Conservation (phyloP, 1,140 invertebrate species). For the Nasonia vitripennis region DNA sequence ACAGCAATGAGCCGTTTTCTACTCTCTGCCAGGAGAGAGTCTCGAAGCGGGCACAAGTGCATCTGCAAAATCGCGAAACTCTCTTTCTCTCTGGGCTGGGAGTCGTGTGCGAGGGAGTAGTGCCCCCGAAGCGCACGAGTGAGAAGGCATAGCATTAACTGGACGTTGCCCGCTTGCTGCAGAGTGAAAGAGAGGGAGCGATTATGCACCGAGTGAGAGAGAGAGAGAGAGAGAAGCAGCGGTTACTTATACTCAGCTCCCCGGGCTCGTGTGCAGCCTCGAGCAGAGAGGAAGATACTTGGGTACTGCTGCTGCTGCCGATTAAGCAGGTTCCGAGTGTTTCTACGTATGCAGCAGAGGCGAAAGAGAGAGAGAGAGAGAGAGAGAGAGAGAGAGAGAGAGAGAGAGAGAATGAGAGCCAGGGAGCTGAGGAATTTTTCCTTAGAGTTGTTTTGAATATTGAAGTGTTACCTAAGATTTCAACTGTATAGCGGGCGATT, state of each 20-base stretch:
- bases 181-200: conserved; percentile 5
- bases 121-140: conserved; percentile 46
- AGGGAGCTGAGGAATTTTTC: background rate
- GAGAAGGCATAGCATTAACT: conserved; percentile 70
- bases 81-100: conserved; percentile 10
- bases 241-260: conserved; percentile 13
- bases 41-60: conserved; percentile 42
- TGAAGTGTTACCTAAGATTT: background rate
- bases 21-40: conserved; percentile 7
- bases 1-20: conserved; percentile 50
- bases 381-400: too few species aligned
- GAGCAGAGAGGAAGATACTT: conserved; percentile 9
- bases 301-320: background rate
- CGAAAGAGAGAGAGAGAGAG: background rate
- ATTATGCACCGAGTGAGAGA: conserved; percentile 14
- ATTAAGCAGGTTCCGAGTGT: conserved; percentile 32
- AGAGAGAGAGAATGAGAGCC: background rate
- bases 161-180: conserved; percentile 66
- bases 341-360: conserved; percentile 16
- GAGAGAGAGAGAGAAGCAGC: too few species aligned
- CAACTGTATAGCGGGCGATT: too few species aligned
- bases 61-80: conserved; percentile 39
- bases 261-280: background rate
- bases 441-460: background rate
- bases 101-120: conserved; percentile 13